Conservation (phyloP, 2,888 invertebrate species). For the Timema cristinae region DNA sequence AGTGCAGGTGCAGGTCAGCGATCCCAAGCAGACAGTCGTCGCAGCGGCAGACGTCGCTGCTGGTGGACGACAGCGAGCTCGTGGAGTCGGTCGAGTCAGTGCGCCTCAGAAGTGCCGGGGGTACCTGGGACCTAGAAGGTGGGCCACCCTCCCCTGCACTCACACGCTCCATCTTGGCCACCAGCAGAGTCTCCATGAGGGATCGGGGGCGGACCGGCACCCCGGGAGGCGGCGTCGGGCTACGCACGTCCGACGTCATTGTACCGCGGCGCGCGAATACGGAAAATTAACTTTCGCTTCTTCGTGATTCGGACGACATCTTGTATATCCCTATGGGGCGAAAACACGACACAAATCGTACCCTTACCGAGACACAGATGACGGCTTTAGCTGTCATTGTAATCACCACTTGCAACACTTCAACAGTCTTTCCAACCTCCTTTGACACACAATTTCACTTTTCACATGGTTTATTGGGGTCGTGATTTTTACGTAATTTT, state of each 20-base stretch:
- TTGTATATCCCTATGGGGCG: too few species aligned
- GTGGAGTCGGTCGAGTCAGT: conserved; percentile 66
- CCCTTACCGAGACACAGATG: too few species aligned
- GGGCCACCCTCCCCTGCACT: conserved; percentile 21
- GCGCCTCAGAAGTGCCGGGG: conserved; percentile 52
- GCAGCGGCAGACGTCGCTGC: conserved; percentile 73
- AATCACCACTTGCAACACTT: too few species aligned
- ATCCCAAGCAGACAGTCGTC: conserved; percentile 81
- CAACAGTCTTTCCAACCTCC: too few species aligned
- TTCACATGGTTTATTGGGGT: too few species aligned
- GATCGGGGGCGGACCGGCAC: conserved; percentile 57
- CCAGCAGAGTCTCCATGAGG: conserved; percentile 76
- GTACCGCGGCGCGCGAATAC: background rate
- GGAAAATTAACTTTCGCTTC: too few species aligned
- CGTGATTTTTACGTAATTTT: too few species aligned
- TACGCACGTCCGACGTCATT: conserved; percentile 27
- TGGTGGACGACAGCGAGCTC: conserved; percentile 58
- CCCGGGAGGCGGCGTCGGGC: conserved; percentile 22
- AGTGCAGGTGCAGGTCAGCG: conserved; percentile 61
- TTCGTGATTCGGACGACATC: too few species aligned
- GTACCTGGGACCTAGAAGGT: background rate
- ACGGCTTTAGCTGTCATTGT: too few species aligned
- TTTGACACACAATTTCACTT: too few species aligned
- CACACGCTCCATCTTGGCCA: conserved; percentile 71
- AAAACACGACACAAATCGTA: too few species aligned